A percentile compares a stretch with the other conserved stretches of the same genome.
These are phyloP conservation scores for Rhopalosiphum maidis DNA, from an alignment of 1,140 invertebrate species.

Conservation along the genomic window DNA sequence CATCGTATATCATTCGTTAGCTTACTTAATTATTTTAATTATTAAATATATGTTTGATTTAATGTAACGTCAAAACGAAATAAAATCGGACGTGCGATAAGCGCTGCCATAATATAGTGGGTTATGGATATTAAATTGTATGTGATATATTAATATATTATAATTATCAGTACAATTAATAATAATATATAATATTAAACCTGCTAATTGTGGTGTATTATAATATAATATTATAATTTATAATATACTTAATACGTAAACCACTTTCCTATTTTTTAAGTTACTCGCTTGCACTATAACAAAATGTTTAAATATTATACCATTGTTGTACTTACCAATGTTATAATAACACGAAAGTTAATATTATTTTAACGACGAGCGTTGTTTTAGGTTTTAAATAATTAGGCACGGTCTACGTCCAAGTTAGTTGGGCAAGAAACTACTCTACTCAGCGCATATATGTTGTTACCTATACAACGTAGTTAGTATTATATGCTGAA, in stretches of 20 bases:
- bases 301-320: not conserved
- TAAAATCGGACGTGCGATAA: not conserved
- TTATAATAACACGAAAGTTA: not conserved
- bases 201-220: not conserved
- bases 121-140: not conserved
- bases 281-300: no score
- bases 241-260: not conserved
- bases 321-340: not conserved
- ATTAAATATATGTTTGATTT: not conserved
- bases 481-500: not conserved
- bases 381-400: not conserved
- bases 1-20: not conserved
- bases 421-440: not conserved
- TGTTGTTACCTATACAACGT: not conserved
- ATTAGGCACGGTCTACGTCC: not conserved
- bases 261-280: not conserved
- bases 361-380: not conserved
- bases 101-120: not conserved
- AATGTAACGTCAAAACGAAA: not conserved
- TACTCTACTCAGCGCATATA: not conserved
- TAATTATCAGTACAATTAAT: not conserved
- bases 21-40: not conserved
- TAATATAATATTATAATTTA: not conserved
- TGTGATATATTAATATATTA: not conserved
- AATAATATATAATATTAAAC: not conserved